These are phyloP conservation scores for Cheilosia impressa DNA, from an alignment of 2,888 invertebrate species.

Conservation along the genomic window DNA sequence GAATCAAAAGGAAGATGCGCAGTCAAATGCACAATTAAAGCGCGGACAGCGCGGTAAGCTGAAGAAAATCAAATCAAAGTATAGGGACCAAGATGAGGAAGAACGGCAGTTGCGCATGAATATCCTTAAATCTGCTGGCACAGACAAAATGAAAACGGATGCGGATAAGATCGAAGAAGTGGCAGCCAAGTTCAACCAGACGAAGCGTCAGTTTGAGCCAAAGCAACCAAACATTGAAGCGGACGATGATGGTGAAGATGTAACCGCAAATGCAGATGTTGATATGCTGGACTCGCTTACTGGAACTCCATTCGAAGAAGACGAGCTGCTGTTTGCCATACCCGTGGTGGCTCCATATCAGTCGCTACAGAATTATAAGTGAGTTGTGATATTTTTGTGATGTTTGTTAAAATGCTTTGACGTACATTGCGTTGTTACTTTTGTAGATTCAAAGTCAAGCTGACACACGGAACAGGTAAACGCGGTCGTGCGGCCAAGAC, in stretches of 20 bases:
- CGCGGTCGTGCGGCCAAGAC: slow-evolving; percentile 97
- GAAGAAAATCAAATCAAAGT: slow-evolving; percentile 98
- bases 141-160: slow-evolving; percentile 77
- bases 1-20: slow-evolving; percentile 49
- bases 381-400: slow-evolving; percentile 82
- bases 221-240: slow-evolving; percentile 77
- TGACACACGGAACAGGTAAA: slow-evolving; percentile 97
- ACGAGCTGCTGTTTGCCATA: slow-evolving; percentile 96
- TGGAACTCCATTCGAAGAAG: slow-evolving; percentile 92
- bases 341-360: slow-evolving; percentile 98
- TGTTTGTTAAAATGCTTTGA: not conserved
- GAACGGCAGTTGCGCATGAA: slow-evolving; percentile 93
- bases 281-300: slow-evolving; percentile 92
- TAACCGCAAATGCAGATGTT: slow-evolving; percentile 86
- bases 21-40: slow-evolving; percentile 84
- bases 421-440: slow-evolving; percentile 12
- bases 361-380: slow-evolving; percentile 93
- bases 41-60: slow-evolving; percentile 94
- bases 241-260: slow-evolving; percentile 81
- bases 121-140: slow-evolving; percentile 87
- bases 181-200: slow-evolving; percentile 72
- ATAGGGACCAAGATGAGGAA: slow-evolving; percentile 98
- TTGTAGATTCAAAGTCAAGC: slow-evolving; percentile 94
- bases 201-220: slow-evolving; percentile 72
- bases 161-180: slow-evolving; percentile 76